A percentile compares a stretch with the other conserved stretches of the same genome.
Conservation (phyloP, 2,797 vertebrate genomes). For the Microctenopoma steveboyesi region DNA sequence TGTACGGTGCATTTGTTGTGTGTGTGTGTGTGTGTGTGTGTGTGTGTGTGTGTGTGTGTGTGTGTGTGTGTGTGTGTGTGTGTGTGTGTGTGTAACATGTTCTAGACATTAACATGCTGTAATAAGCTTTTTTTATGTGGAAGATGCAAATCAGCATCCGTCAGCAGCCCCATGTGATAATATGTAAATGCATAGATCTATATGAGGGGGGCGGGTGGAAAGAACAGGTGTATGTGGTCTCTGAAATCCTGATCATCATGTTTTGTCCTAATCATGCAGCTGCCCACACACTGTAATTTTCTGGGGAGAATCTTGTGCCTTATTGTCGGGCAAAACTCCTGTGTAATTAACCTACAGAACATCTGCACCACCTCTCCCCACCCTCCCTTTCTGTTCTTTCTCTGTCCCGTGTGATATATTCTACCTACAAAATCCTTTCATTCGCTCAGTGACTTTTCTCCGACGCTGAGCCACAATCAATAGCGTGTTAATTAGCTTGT, state of each 20-base stretch:
- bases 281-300: slow-evolving; percentile 68
- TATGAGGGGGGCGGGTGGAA: slow-evolving; percentile 22
- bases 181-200: slow-evolving; percentile 12
- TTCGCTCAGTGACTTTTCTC: slow-evolving; percentile 42
- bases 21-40: not conserved
- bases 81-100: not conserved
- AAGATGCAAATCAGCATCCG: slow-evolving; percentile 56
- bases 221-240: slow-evolving; percentile 70
- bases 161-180: slow-evolving; percentile 15
- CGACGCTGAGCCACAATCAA: slow-evolving; percentile 56
- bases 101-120: slow-evolving; percentile 22
- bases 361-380: slow-evolving; percentile 36
- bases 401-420: slow-evolving; percentile 33
- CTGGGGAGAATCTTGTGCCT: slow-evolving; percentile 46
- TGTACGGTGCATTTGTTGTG: slow-evolving; percentile 12
- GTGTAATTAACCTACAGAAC: slow-evolving; percentile 75
- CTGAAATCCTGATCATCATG: slow-evolving; percentile 64
- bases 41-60: not conserved
- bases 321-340: slow-evolving; percentile 55
- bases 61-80: not conserved
- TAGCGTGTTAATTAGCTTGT: slow-evolving; percentile 66
- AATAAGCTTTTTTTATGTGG: slow-evolving; percentile 44
- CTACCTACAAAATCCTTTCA: slow-evolving; percentile 53
- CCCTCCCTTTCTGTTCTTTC: slow-evolving; percentile 5
- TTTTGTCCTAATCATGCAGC: slow-evolving; percentile 76